phyloP scores from a whole-genome alignment of 2,113 vertebrate species.

The Dromiciops gliroides region DNA sequence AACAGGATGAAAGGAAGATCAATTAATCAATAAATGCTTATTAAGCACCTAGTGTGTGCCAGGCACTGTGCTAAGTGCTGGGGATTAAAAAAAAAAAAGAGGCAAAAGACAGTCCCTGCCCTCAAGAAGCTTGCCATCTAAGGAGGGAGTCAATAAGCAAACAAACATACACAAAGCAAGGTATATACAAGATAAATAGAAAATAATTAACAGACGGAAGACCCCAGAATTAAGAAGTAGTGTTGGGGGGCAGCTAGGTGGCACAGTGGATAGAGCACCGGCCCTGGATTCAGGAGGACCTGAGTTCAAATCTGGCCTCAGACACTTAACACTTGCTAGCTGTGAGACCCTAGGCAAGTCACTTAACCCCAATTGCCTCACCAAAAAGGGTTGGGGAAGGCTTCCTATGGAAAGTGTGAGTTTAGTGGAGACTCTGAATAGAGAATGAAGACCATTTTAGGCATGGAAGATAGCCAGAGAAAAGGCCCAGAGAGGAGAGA shows the following conservation, averaged over 20 bases:
- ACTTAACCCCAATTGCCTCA: too few species aligned
- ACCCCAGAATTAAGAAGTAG: not conserved
- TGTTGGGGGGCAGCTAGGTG: too few species aligned
- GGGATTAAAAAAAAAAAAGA: not conserved
- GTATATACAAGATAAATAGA: not conserved
- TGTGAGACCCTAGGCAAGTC: too few species aligned
- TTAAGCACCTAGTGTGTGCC: not conserved
- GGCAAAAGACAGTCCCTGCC: not conserved
- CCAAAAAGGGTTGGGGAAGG: not conserved
- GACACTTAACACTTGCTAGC: too few species aligned
- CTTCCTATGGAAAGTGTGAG: not conserved
- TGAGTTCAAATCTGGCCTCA: too few species aligned
- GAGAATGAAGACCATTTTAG: not conserved
- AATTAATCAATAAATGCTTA: not conserved
- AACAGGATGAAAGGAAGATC: not conserved
- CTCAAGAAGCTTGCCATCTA: not conserved
- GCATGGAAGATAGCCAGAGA: not conserved
- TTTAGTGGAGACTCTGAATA: not conserved
- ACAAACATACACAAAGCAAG: not conserved
- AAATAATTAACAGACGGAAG: not conserved
- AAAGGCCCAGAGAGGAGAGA: not conserved
- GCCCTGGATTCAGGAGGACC: too few species aligned
- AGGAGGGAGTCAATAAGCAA: not conserved
- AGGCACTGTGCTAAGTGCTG: not conserved
- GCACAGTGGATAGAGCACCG: too few species aligned